Evolutionary conservation across 2,888 invertebrate genomes (phyloP).

Genomic region (Ennomos erosarius): DNA sequence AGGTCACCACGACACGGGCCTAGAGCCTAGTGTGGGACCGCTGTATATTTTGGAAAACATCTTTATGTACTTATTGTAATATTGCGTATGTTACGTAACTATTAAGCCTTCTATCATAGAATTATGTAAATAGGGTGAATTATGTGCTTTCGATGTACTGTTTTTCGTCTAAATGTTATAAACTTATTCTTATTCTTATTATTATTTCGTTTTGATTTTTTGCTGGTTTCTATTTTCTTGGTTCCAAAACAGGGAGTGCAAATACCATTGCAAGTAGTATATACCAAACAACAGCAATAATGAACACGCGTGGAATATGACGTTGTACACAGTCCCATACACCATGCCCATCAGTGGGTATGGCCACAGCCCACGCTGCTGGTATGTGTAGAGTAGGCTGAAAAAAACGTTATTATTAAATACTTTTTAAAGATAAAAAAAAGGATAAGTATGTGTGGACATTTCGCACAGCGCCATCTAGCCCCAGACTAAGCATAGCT

Average conservation of each 20-base stretch:
- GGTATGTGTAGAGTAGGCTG: slow-evolving; percentile 59
- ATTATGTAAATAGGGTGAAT: too few species aligned
- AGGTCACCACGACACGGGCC: too few species aligned
- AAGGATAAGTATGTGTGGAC: too few species aligned
- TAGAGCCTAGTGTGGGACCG: too few species aligned
- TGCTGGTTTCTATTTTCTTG: slow-evolving; percentile 16
- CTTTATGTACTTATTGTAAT: too few species aligned
- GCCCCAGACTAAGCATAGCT: too few species aligned
- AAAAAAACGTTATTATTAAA: slow-evolving; percentile 39
- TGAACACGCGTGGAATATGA: slow-evolving; percentile 34
- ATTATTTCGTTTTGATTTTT: slow-evolving; percentile 20
- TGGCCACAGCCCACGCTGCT: slow-evolving; percentile 55
- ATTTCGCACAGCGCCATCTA: too few species aligned
- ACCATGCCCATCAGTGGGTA: slow-evolving; percentile 57
- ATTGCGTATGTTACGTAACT: too few species aligned
- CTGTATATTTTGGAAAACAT: too few species aligned
- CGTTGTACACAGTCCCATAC: slow-evolving; percentile 59
- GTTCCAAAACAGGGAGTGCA: slow-evolving; percentile 37
- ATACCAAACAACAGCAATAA: slow-evolving; percentile 8
- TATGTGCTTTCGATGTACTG: too few species aligned
- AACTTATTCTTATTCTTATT: not conserved
- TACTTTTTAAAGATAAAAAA: slow-evolving; percentile 2
- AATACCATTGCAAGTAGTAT: slow-evolving; percentile 55
- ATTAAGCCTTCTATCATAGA: too few species aligned
- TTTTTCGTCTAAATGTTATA: too few species aligned